These are phyloP conservation scores for Ictalurus punctatus DNA, from an alignment of 2,113 vertebrate genomes.

Conservation along the genomic window DNA sequence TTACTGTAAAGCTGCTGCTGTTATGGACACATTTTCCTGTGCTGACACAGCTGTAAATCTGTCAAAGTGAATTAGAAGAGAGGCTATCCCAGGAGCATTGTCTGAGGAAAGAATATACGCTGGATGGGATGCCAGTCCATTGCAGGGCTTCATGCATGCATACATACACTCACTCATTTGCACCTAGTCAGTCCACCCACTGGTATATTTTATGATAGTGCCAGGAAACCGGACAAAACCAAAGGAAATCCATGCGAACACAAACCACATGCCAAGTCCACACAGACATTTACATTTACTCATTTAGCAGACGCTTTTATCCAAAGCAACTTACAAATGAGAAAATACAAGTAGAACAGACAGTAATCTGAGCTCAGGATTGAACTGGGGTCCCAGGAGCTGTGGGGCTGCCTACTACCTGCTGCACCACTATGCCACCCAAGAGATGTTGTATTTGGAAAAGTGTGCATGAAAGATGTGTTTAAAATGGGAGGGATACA, in stretches of 20 bases:
- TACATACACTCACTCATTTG: background rate
- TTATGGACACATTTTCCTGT: background rate
- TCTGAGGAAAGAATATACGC: background rate
- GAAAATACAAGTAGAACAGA: background rate
- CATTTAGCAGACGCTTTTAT: too few relatives aligned
- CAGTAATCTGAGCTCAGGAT: background rate
- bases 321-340: too few relatives aligned
- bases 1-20: background rate
- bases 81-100: background rate
- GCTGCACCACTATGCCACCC: background rate
- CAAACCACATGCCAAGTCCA: background rate
- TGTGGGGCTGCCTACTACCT: background rate
- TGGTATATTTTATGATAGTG: background rate
- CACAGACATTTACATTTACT: background rate
- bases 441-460: background rate
- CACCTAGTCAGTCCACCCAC: background rate
- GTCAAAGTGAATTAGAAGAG: background rate
- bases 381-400: background rate
- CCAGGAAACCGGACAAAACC: background rate
- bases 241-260: background rate
- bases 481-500: background rate
- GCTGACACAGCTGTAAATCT: background rate
- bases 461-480: background rate
- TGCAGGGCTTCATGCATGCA: background rate
- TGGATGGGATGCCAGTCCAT: background rate